These are phyloP conservation scores for Myanophis thanlyinensis DNA, from an alignment of 2,113 vertebrate species.

Conservation along the genomic window DNA sequence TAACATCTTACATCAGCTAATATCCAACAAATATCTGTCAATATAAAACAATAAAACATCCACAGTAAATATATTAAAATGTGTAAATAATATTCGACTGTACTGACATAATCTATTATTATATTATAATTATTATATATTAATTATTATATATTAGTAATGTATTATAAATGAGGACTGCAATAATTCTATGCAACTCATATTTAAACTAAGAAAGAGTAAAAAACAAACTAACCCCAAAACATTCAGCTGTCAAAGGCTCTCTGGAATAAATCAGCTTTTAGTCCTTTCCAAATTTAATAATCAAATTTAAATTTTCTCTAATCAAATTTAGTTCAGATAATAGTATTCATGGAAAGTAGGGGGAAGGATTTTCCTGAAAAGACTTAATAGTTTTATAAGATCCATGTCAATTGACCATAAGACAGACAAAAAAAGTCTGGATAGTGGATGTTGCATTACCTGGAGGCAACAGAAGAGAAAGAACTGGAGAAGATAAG, in stretches of 20 bases:
- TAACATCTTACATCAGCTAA: neutral
- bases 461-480: too few species aligned
- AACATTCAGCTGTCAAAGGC: neutral
- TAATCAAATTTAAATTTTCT: neutral
- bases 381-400: neutral
- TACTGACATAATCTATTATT: neutral
- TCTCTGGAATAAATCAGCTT: neutral
- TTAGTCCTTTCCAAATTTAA: neutral
- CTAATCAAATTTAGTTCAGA: neutral
- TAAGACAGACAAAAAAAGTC: neutral
- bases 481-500: too few species aligned
- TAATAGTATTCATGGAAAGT: neutral
- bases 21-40: neutral
- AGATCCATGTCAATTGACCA: neutral
- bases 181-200: neutral
- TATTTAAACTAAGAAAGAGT: neutral
- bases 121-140: too few species aligned
- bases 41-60: neutral
- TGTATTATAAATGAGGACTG: neutral
- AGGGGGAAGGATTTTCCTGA: neutral
- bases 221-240: too few species aligned
- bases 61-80: neutral
- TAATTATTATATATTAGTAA: too few species aligned
- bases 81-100: neutral
- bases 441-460: too few species aligned